phyloP scores from a whole-genome alignment of 2,797 vertebrate species.

The Pempheris klunzingeri region DNA sequence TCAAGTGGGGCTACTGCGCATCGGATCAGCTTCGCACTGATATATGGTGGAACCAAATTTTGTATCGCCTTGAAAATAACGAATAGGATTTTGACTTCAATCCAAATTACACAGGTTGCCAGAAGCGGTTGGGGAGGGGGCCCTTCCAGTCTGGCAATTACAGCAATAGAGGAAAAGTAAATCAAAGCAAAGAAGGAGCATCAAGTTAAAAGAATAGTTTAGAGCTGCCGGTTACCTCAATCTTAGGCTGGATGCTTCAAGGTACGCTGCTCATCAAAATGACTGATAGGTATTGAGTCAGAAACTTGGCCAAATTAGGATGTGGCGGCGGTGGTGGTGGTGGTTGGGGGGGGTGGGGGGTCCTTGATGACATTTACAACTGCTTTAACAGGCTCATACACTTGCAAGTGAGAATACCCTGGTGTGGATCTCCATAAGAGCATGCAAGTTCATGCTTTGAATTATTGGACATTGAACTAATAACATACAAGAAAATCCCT shows the following conservation, averaged over 20 bases:
- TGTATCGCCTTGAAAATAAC: background rate
- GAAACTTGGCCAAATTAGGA: constrained; percentile 32
- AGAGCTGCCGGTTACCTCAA: constrained; percentile 16
- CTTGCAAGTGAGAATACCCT: background rate
- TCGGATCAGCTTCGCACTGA: background rate
- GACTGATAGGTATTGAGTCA: constrained; percentile 39
- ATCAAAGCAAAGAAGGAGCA: constrained; percentile 29
- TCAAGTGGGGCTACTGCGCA: background rate
- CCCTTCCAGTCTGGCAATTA: background rate
- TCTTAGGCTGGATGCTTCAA: constrained; percentile 30
- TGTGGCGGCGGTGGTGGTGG: background rate
- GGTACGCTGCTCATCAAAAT: constrained; percentile 45
- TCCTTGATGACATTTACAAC: constrained; percentile 26
- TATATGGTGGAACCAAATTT: too few species aligned
- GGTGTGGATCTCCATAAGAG: constrained; percentile 6
- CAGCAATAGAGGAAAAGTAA: constrained; percentile 35
- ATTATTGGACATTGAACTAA: constrained; percentile 20
- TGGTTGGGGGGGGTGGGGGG: background rate
- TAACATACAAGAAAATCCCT: constrained; percentile 10
- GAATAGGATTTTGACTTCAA: background rate
- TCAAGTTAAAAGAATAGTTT: constrained; percentile 29
- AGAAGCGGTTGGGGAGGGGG: background rate
- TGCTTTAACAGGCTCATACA: constrained; percentile 17
- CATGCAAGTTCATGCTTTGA: background rate
- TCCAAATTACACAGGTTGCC: background rate